Evolutionary conservation across 2,797 vertebrate species (phyloP), one percentile per base, ranked within the genome.

Genomic region (Sebastes hopkinsi): DNA sequence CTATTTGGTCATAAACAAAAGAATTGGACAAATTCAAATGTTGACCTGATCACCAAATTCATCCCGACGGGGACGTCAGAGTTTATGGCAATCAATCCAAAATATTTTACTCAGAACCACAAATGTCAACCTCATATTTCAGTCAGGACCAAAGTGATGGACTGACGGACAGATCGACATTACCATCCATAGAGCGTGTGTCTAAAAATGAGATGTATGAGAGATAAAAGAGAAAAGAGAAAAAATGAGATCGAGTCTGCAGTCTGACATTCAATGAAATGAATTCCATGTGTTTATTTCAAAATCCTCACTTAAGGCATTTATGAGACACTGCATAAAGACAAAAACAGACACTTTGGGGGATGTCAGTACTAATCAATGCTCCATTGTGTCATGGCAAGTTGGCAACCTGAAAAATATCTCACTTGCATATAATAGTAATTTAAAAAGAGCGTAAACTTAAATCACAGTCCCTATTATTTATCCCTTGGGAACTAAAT

Each of bases 221-320:
- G 16, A 71, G 20, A 34, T 3, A 12, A 38, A 32, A 16, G 36
- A 38, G 36, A 14, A 38, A 38, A 38, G 36, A 38, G 38, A 42
- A 42, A 60, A 67, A 75, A 32, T 67, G 8, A 84, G 77, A 68
- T 73, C 4, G 66, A 85, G 72, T 36, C 81, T 12, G 50, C 67
- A 25, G 25, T 88, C 52, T 81, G 80, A 91, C 83, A 92, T 87
- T 85, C 75, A 84, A 67, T 88, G 89, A 93, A 92, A 92, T 94
- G 34, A 91, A 88, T 83, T 87, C 87, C 78, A 87, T 54, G 67
- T 83, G 69, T 96, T 96, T 96, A 96, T 95, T 96, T 92, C 72
- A 89, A 93, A 93, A 89, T 94, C 89, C 86, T 95, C 94, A 94
- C 86, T 95, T 96, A 96, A 96, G 95, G 95, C 95, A 95, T 94